These are phyloP conservation scores for Limnephilus marmoratus DNA, from an alignment of 2,888 invertebrate genomes.

Conservation along the genomic window DNA sequence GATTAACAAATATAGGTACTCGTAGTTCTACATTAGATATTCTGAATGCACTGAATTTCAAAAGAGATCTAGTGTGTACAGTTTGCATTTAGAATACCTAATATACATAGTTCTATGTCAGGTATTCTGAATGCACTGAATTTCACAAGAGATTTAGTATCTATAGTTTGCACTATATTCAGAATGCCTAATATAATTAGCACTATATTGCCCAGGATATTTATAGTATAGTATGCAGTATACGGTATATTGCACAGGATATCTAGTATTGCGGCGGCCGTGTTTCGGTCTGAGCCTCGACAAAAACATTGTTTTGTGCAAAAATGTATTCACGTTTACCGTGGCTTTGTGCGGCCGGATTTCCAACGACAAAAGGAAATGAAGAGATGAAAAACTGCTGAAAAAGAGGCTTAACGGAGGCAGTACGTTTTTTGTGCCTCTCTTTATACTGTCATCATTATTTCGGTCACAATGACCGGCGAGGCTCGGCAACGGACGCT, in stretches of 20 bases:
- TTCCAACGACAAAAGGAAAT: conserved; percentile 61
- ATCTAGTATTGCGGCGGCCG: background rate
- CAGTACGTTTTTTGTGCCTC: conserved; percentile 40
- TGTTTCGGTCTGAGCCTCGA: conserved; percentile 30
- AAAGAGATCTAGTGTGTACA: background rate
- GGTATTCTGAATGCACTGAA: no score
- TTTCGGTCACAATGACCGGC: conserved; percentile 42
- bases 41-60: no score
- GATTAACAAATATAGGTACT: no score
- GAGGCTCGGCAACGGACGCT: background rate
- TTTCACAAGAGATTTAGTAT: background rate
- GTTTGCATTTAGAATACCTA: no score
- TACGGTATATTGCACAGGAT: background rate
- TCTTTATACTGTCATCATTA: conserved; percentile 45
- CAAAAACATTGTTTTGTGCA: conserved; percentile 49
- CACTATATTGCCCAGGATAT: no score
- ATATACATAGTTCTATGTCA: no score
- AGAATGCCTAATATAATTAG: no score
- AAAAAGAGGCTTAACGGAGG: conserved; percentile 53
- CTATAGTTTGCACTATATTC: no score
- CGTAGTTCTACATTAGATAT: no score
- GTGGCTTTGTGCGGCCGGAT: conserved; percentile 59
- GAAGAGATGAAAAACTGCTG: conserved; percentile 61
- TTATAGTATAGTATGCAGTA: no score
- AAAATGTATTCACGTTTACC: conserved; percentile 54